Base-by-base conservation (phyloP, 2,797 vertebrate species). In the Artibeus jamaicensis region DNA sequence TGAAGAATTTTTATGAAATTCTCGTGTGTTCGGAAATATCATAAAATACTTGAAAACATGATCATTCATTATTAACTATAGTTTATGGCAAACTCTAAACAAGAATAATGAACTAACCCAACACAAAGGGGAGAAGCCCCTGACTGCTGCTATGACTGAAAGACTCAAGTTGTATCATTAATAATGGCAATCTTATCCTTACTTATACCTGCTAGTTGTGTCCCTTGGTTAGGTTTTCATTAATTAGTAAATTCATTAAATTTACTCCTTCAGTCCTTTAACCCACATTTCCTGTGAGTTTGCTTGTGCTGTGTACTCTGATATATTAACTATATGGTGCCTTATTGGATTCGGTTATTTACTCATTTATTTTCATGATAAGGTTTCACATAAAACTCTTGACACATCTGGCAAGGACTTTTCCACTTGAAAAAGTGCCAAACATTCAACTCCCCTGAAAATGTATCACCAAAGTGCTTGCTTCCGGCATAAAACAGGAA, bases 361-460 rank as follows among this genome's bases (percentile, higher is more conserved):
- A 39, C 55, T 48, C 57, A 42, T 37, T 89, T 87, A 83, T 94
- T 96, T 93, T 94, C 67, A 81, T 48, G 57, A 59, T 29, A 55
- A 89, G 32, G 9, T 78, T 94, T 77, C 53, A 71, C 65, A 73
- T 85, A 86, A 82, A 78, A 76, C 85, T 55, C 62, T 85, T 84
- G 78, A 78, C 34, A 78, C 15, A 89, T 83, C n/a, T 67, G 44
- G 65, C 26, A 21, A 95, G 82, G 39, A 53, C 39, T 26, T 96
- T 95, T 76, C 22, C 26, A 55, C 19, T 71, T 86, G 50, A 70
- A 88, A 94, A 81, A 91, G 44, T n/a, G 50, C 57, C 81, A 68
- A 71, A 44, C 57, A 42, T 87, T 94, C 92, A 94, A 89, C 78
- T 78, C 93, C 89, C 93, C 74, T 95, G 83, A 74, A 96, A 96